Base-by-base conservation (phyloP, 1,140 invertebrate species). In the Chelonus insularis region DNA sequence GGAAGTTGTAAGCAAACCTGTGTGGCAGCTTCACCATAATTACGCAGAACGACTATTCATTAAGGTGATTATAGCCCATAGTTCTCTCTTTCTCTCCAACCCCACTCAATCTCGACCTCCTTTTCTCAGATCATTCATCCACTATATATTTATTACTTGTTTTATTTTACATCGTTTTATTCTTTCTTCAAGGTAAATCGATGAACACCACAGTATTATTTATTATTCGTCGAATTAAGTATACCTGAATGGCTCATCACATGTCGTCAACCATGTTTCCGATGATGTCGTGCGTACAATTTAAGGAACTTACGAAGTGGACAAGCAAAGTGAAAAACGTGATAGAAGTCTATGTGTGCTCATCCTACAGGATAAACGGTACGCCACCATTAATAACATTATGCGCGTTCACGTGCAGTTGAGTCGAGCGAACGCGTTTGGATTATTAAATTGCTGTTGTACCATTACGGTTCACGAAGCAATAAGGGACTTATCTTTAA, bases 21-120 rank as follows among this genome's bases (percentile, higher is more conserved):
- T 60, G 58, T 60, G 58, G 58, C 58, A 60, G 58, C 58, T 60
- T 60, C 58, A 60, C 58, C 58, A 54, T 60, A 60, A 60, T 60
- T 60, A 60, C 37, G 48, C n/a, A 60, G 20, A 54, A 32, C 48
- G 58, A 60, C 58, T 60, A 60, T 60, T 54, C 58, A 60, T 60
- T 52, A 60, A 52, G 32, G 36, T 60, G 58, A 60, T 60, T 60
- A 60, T 37, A 60, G 34, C 25, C 50, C 18, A 54, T 41, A 29
- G 39, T 25, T 45, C 48, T 25, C 21, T 41, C 20, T 41, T 14
- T 12, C 23, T 21, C 39, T 32, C 39, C 25, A 29, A 20, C 39
- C 34, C 36, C n/a, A 37, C 36, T 45, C 41, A 37, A 20, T 29
- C 25, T 3, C 25, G 25, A 29, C 25, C 25, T 29, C 25, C 25